Base-by-base conservation (phyloP, 2,797 vertebrate genomes). In the Microctenopoma lineatum region DNA sequence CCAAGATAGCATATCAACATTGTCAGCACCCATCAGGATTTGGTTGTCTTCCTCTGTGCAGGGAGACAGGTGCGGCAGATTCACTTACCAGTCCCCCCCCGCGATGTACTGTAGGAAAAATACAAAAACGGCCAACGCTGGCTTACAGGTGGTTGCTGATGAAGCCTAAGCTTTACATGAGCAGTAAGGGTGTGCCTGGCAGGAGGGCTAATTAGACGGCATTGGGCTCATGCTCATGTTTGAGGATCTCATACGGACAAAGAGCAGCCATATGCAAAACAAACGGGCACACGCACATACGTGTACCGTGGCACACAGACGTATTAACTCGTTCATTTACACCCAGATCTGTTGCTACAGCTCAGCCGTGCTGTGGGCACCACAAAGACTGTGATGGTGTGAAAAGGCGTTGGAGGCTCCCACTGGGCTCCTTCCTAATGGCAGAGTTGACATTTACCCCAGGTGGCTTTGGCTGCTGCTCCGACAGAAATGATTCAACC, bases 401-500 rank as follows among this genome's bases (percentile, higher is more conserved):
- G 72, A 87, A 79, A 64, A 90, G 80, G 84, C 54, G 67, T 75
- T 67, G 62, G 47, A 78, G 80, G 73, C 75, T 80, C 70, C 76
- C 75, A 80, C 79, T 65, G 75, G 82, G 67, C 76, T 81, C 73
- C 74, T 73, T 90, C 63, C 83, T 87, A 86, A 89, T 86, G 87
- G 77, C 57, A 52, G 77, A 73, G 66, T 75, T 92, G 89, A 92
- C 91, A 91, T 92, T 92, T 89, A 87, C 84, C 84, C 84, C 66
- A 41, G 75, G 85, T 88, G 85, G 81, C 83, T 81, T 81, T 64
- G 79, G 66, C 75, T 80, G 80, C 59, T 74, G 81, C 79, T 81
- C 75, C 70, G 72, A 75, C 70, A 84, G 79, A 92, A 83, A 90
- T 88, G 79, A 90, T 89, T 90, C 89, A 88, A 87, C 59, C 69